Evolutionary conservation across 2,888 invertebrate species (phyloP), one percentile per base, ranked within the genome.

Genomic region (Cantharis nigra): DNA sequence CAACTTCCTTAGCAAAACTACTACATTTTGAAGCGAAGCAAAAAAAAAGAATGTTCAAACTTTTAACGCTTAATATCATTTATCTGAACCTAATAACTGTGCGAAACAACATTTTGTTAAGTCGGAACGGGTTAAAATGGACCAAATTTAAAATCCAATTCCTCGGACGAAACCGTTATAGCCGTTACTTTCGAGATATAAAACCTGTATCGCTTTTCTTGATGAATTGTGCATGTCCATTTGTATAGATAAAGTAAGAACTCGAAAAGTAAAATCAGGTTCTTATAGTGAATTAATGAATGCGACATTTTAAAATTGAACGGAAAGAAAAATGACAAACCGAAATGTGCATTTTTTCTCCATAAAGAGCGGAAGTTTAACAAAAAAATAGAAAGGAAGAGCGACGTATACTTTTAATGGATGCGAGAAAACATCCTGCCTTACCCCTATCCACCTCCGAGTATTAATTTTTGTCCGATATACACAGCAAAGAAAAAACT

Each of bases 201-300:
- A 69, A 76, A 76, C 72, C 72, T 72, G 76, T 69, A 67, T 63
- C 20, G 69, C 67, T 49, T 49, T 65, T 33, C 63, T 70, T 76
- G 72, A 76, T 72, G 76, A 72, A 76, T 76, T 71, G 63, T 76
- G 62, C 49, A 69, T 33, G 76, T 72, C 63, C 64, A 14, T 26
- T 49, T 49, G n/a, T 49, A 49, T 23, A 75, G 75, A 75, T 75
- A 75, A 70, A 71, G 62, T 49, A 75, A 62, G 49, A 75, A 71
- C 65, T 75, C 63, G 26, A 26, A 70, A 75, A 33, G 71, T 65
- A 49, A 49, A 49, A 49, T 49, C 49, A 49, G n/a, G 49, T 49
- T 49, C 49, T 49, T 49, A 7, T 7, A 33, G 33, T 49, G 49
- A 49, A 49, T n/a, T 13, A 49, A 49, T n/a, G 49, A n/a, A 2